phyloP scores from a whole-genome alignment of 2,797 vertebrate genomes.

The Poecilia picta region DNA sequence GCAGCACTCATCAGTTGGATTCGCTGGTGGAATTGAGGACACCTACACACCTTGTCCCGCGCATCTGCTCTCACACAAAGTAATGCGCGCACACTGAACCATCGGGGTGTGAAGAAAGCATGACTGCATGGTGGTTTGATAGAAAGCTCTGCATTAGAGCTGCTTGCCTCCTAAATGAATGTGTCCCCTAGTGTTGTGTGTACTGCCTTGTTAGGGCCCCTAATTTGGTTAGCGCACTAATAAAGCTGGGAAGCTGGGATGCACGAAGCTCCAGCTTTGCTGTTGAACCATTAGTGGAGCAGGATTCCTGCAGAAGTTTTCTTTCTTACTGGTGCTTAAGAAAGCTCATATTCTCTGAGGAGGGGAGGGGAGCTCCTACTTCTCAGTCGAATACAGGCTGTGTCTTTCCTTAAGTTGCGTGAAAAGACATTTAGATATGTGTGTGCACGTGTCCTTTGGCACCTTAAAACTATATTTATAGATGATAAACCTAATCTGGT shows the following conservation, averaged over 20 bases:
- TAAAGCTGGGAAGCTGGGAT: slow-evolving; percentile 63
- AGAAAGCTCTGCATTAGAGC: slow-evolving; percentile 67
- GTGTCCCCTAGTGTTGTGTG: slow-evolving; percentile 65
- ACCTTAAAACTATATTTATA: background rate
- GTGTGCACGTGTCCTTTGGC: background rate
- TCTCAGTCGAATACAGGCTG: slow-evolving; percentile 2
- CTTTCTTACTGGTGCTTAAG: background rate
- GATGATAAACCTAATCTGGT: background rate
- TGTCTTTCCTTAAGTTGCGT: background rate
- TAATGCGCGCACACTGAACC: slow-evolving; percentile 7
- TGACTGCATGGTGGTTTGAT: slow-evolving; percentile 50
- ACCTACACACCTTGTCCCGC: slow-evolving; percentile 64
- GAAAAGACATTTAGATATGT: slow-evolving; percentile 7
- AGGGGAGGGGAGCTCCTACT: slow-evolving; percentile 6
- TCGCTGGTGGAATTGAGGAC: slow-evolving; percentile 62
- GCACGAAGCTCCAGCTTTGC: slow-evolving; percentile 46
- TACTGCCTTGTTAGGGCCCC: slow-evolving; percentile 66
- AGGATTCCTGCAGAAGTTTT: slow-evolving; percentile 18
- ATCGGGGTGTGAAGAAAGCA: slow-evolving; percentile 35
- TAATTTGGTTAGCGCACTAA: slow-evolving; percentile 72
- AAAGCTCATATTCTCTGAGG: slow-evolving; percentile 9
- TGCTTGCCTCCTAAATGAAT: slow-evolving; percentile 58
- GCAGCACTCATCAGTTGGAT: slow-evolving; percentile 70
- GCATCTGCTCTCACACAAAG: slow-evolving; percentile 54
- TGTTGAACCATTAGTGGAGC: slow-evolving; percentile 9